Evolutionary conservation across 2,888 invertebrate species (phyloP).

Genomic region (Amphiduros pacificus): DNA sequence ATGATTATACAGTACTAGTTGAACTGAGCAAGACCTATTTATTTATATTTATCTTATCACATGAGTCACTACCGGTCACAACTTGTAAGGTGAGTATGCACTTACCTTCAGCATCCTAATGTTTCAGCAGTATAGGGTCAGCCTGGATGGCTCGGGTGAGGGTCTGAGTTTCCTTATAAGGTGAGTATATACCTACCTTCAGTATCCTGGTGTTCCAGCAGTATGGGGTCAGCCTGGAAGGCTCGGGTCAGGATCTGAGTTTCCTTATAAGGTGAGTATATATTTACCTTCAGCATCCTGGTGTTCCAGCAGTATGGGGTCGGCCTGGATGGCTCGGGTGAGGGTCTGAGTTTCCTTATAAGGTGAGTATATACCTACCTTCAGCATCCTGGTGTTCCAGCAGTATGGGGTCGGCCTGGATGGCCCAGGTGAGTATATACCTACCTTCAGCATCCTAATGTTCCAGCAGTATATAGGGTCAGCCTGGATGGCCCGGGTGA

Average conservation of each 20-base stretch:
- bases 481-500: conserved; percentile 37
- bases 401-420: conserved; percentile 42
- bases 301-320: conserved; percentile 43
- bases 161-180: conserved; percentile 35
- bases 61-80: too few species aligned
- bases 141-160: conserved; percentile 38
- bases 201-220: conserved; percentile 41
- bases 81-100: too few species aligned
- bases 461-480: conserved; percentile 45
- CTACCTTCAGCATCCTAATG: conserved; percentile 41
- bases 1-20: too few species aligned
- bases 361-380: conserved; percentile 36
- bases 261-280: too few species aligned
- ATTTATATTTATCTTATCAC: too few species aligned
- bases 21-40: too few species aligned
- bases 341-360: conserved; percentile 38
- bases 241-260: conserved; percentile 36
- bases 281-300: conserved; percentile 43
- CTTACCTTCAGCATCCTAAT: conserved; percentile 40
- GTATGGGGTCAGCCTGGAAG: conserved; percentile 41
- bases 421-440: conserved; percentile 33
- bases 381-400: conserved; percentile 42
- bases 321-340: conserved; percentile 37
- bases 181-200: conserved; percentile 40
- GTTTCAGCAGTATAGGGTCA: conserved; percentile 44